Percentiles rank a stretch among this genome's conserved stretches.
phyloP scores from a whole-genome alignment of 2,888 invertebrate genomes.

The Ectemnius cavifrons region DNA sequence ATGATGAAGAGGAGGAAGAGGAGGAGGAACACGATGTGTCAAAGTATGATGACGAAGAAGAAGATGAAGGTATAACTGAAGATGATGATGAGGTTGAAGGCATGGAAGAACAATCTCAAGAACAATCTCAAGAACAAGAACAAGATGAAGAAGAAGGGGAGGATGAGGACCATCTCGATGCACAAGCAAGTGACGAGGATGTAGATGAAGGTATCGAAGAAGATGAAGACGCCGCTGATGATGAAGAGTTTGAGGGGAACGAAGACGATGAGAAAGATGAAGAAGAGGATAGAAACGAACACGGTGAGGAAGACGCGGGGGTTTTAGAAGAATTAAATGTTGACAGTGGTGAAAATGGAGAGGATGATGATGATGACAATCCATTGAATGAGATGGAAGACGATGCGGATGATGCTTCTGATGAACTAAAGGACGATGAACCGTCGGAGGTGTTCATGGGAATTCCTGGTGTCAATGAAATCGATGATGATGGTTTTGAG shows the following conservation, averaged over 20 bases:
- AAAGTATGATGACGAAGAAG: constrained; percentile 77
- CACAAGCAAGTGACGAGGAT: no score
- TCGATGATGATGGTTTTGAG: constrained; percentile 70
- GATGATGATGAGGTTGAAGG: constrained; percentile 71
- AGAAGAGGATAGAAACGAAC: constrained; percentile 43
- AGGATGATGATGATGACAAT: constrained; percentile 61
- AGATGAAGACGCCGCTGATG: constrained; percentile 44
- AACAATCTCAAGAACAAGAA: constrained; percentile 45
- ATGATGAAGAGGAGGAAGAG: constrained; percentile 74
- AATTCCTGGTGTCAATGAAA: constrained; percentile 67
- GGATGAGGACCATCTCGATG: constrained; percentile 20
- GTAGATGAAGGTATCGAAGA: constrained; percentile 43
- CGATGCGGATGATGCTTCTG: constrained; percentile 63
- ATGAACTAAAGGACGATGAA: constrained; percentile 63
- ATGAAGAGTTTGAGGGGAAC: constrained; percentile 57
- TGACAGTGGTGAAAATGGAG: constrained; percentile 64
- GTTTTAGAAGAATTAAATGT: constrained; percentile 62
- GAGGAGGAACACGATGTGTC: constrained; percentile 71
- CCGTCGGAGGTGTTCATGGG: constrained; percentile 63
- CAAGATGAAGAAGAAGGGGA: constrained; percentile 61
- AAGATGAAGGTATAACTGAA: constrained; percentile 60
- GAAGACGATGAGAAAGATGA: constrained; percentile 50
- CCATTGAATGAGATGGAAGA: constrained; percentile 61
- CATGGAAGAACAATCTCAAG: constrained; percentile 62
- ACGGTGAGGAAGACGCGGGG: constrained; percentile 45